phyloP scores from a whole-genome alignment of 37 sponge, comb jelly and placozoan species.

The Cliona cf. orientalis region DNA sequence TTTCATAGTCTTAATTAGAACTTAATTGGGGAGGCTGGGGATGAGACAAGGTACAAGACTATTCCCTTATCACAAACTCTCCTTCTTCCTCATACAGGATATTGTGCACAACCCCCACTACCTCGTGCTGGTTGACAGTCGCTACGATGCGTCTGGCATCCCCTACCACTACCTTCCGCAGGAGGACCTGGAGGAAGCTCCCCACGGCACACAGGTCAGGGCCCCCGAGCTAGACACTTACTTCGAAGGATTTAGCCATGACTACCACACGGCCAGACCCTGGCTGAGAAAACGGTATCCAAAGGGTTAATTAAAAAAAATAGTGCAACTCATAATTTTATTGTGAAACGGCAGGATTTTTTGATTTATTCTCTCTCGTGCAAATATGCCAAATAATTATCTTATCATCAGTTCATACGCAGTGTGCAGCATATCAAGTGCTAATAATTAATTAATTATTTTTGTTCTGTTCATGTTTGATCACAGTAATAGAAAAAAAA shows the following conservation, averaged over 20 bases:
- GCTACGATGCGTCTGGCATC: slow-evolving; percentile 35
- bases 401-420: too few relatives aligned
- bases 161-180: slow-evolving; percentile 53
- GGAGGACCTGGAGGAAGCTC: slow-evolving; percentile 28
- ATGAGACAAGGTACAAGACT: neutral
- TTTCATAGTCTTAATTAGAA: too few relatives aligned
- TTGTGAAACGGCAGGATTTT: too few relatives aligned
- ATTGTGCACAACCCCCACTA: slow-evolving; percentile 32
- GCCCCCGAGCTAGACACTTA: slow-evolving; percentile 29
- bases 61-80: neutral
- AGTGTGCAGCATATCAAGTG: too few relatives aligned
- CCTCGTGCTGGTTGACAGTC: slow-evolving; percentile 47
- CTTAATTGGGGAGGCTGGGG: too few relatives aligned
- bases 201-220: slow-evolving; percentile 1
- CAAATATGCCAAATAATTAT: too few relatives aligned
- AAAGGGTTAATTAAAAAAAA: slow-evolving; percentile 29
- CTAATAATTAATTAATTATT: too few relatives aligned
- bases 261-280: slow-evolving; percentile 38
- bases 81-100: slow-evolving; percentile 19
- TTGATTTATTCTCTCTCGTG: too few relatives aligned
- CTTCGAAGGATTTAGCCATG: slow-evolving; percentile 38
- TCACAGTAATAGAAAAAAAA: too few relatives aligned
- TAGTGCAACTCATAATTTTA: too few relatives aligned
- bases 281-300: slow-evolving; percentile 50
- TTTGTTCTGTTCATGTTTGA: too few relatives aligned